These are phyloP conservation scores for Oryzias curvinotus DNA, from an alignment of 2,113 vertebrate species.

Conservation along the genomic window DNA sequence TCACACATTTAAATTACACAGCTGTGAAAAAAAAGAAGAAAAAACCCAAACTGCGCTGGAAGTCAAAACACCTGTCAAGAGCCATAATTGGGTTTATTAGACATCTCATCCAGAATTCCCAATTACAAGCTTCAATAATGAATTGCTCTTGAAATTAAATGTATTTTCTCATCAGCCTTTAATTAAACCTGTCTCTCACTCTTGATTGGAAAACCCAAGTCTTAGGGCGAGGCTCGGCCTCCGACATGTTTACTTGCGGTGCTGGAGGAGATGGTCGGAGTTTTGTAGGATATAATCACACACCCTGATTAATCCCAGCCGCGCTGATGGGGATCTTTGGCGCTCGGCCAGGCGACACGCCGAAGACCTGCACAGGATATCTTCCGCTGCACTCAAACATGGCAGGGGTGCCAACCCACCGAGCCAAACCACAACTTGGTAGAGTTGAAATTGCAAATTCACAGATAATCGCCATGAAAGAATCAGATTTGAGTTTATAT, in stretches of 20 bases:
- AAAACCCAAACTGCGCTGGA: slow-evolving; percentile 13
- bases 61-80: slow-evolving; percentile 93
- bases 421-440: slow-evolving; percentile 21
- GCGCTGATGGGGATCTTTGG: slow-evolving; percentile 69
- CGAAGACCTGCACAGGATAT: slow-evolving; percentile 29
- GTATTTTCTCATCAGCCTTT: slow-evolving; percentile 98
- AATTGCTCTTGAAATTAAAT: slow-evolving; percentile 98
- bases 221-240: slow-evolving; percentile 80
- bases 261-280: slow-evolving; percentile 79
- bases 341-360: slow-evolving; percentile 56
- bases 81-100: slow-evolving; percentile 98
- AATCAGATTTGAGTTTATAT: slow-evolving; percentile 49
- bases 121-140: slow-evolving; percentile 98
- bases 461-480: slow-evolving; percentile 19
- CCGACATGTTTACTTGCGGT: slow-evolving; percentile 85
- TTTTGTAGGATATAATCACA: slow-evolving; percentile 81
- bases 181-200: slow-evolving; percentile 90
- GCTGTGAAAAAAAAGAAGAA: slow-evolving; percentile 39
- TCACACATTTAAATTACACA: slow-evolving; percentile 38
- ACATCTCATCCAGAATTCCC: slow-evolving; percentile 86
- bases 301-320: slow-evolving; percentile 78
- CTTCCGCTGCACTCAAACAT: slow-evolving; percentile 8
- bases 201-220: slow-evolving; percentile 87
- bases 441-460: background rate
- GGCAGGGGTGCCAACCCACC: slow-evolving; percentile 1